Base-by-base conservation (phyloP, 2,888 invertebrate genomes). In the Nymphalis c-album region DNA sequence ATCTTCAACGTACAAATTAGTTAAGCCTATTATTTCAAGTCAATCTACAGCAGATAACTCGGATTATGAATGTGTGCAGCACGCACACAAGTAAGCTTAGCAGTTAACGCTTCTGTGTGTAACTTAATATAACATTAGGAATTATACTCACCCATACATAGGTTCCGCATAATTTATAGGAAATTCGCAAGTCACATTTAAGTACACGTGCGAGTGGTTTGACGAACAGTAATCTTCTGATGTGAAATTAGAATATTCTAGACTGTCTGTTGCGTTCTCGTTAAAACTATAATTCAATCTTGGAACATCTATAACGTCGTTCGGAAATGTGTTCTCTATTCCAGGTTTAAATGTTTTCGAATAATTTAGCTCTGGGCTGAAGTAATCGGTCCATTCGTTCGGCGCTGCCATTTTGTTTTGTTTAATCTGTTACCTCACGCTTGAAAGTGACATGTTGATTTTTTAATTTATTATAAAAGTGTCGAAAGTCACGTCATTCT, bases 131-230 rank as follows among this genome's bases (percentile, higher is more conserved):
- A 7, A 26, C 16, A 31, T 6, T 31, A 31, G 6, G 26, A 48
- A 8, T 51, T 50, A 7, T 40, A 80, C 82, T 80, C 68, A 85
- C 63, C 95, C 95, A 80, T 95, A 94, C 81, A 96, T 91, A 0
- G 95, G 94, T 70, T 94, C 90, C 0, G 95, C 95, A 81, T 94
- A 94, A 60, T 90, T 87, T 63, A 95, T 93, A 0, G 90, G 95
- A 76, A 94, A 93, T 76, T 95, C 95, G 69, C 93, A 93, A 0
- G 95, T 95, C 0, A 95, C 94, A 80, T 95, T 95, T 69, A 95
- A 80, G 76, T 93, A 93, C 0, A 84, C 83, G 62, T 90, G 91
- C 0, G 91, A 89, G 65, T 86, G 77, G 58, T 91, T 91, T 1
- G 91, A 90, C 5, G 82, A 76, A 69, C 92, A 92, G 68, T 82